Base-by-base conservation (phyloP, 2,113 vertebrate genomes). In the Vireo altiloquus region DNA sequence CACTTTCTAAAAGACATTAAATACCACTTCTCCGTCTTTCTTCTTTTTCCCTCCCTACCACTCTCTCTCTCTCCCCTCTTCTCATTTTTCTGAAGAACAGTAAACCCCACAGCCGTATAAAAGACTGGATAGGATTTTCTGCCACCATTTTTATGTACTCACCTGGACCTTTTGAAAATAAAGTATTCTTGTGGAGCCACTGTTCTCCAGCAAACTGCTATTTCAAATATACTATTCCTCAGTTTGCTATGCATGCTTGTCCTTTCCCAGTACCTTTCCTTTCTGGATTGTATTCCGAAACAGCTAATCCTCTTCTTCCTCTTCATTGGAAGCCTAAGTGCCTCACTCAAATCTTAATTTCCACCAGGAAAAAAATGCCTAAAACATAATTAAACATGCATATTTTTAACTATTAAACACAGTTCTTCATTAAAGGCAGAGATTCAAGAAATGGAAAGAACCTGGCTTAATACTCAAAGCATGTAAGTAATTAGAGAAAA, bases 401-500 rank as follows among this genome's bases (percentile, higher is more conserved):
- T 44, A 64, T 69, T 80, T 75, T 84, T 66, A 68, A 46, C 21
- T 66, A 25, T 83, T 88, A 74, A 72, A 66, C 24, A 22, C 33
- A 74, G 14, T n/a, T 89, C 21, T 92, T 88, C 75, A 82, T 88
- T 92, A 91, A 70, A 60, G 60, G 37, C 24, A 66, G 56, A 70
- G 63, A 74, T 66, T 87, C 47, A 37, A 85, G 39, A 85, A 85
- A 61, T 40, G 23, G 91, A 72, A 95, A 82, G 74, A 94, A 88
- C 50, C 68, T 96, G 82, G 82, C 46, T 89, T 60, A 69, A 46
- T 54, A 44, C 66, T 91, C 42, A 69, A 92, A 91, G 53, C 2
- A 1, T 54, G 9, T 17, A 53, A 82, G 33, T 80, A 90, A 75
- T 71, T 61, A 68, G 21, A 15, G 42, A 47, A 46, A 87, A 82